These are phyloP conservation scores for Melitaea athalia DNA, from an alignment of 2,888 invertebrate species.

Conservation along the genomic window DNA sequence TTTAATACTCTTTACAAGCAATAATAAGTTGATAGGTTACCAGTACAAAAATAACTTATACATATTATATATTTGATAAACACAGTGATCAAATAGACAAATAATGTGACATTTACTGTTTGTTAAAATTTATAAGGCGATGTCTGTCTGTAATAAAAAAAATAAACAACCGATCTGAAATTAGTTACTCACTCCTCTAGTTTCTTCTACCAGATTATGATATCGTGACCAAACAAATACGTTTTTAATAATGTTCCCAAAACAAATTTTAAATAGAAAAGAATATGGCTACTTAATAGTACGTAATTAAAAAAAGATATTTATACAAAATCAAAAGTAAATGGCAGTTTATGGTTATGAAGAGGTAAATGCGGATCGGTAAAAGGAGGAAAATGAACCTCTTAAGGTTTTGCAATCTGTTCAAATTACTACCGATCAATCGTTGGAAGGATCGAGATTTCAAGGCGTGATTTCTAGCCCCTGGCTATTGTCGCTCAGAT, in stretches of 20 bases:
- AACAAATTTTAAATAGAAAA: too few species aligned
- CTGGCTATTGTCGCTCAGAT: conserved; percentile 23
- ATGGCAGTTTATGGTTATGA: neutral
- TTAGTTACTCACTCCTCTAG: too few species aligned
- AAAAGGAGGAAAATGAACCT: conserved; percentile 2
- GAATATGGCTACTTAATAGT: too few species aligned
- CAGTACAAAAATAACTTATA: neutral
- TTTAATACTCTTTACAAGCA: neutral
- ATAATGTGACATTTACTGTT: too few species aligned
- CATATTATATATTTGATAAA: too few species aligned
- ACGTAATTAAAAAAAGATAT: neutral
- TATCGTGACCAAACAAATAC: too few species aligned
- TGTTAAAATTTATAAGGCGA: too few species aligned
- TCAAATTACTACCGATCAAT: conserved; percentile 18
- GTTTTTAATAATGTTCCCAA: too few species aligned
- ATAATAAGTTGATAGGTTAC: conserved; percentile 3
- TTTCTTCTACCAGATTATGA: too few species aligned
- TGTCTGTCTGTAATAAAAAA: too few species aligned
- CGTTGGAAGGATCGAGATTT: conserved; percentile 23
- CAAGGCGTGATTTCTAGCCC: conserved; percentile 23
- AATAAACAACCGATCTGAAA: too few species aligned
- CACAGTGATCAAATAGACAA: too few species aligned
- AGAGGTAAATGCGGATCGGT: neutral
- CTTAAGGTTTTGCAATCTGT: conserved; percentile 6
- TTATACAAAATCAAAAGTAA: neutral